phyloP scores from a whole-genome alignment of 2,888 invertebrate genomes.

The Xanthia icteritia region DNA sequence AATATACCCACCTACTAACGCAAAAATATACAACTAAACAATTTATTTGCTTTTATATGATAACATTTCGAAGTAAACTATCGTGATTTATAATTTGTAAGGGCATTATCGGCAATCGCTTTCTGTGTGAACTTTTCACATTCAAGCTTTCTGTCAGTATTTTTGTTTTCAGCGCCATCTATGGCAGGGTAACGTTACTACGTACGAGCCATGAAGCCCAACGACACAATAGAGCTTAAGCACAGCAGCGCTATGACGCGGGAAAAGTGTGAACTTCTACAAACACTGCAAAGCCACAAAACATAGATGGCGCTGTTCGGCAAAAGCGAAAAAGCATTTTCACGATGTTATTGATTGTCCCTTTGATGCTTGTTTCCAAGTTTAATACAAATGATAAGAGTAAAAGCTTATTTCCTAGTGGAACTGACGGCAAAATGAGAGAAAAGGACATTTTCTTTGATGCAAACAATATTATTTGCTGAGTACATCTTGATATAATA shows the following conservation, averaged over 20 bases:
- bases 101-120: background rate
- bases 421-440: slow-evolving; percentile 43
- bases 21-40: background rate
- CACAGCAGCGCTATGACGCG: slow-evolving; percentile 66
- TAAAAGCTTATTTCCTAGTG: slow-evolving; percentile 64
- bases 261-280: slow-evolving; percentile 63
- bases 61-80: background rate
- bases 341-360: slow-evolving; percentile 76
- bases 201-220: background rate
- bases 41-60: background rate
- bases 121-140: background rate
- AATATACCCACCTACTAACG: background rate
- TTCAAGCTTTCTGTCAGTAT: background rate
- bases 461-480: slow-evolving; percentile 44
- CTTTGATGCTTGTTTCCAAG: slow-evolving; percentile 68
- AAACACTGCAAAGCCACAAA: background rate
- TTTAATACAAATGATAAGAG: slow-evolving; percentile 67
- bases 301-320: slow-evolving; percentile 80
- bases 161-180: slow-evolving; percentile 75
- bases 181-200: slow-evolving; percentile 53
- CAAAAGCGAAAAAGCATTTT: slow-evolving; percentile 64
- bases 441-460: slow-evolving; percentile 41
- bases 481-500: slow-evolving; percentile 36
- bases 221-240: slow-evolving; percentile 22
- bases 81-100: background rate